These are phyloP conservation scores for Eremobia ochroleuca DNA, from an alignment of 2,888 invertebrate species.

Conservation along the genomic window DNA sequence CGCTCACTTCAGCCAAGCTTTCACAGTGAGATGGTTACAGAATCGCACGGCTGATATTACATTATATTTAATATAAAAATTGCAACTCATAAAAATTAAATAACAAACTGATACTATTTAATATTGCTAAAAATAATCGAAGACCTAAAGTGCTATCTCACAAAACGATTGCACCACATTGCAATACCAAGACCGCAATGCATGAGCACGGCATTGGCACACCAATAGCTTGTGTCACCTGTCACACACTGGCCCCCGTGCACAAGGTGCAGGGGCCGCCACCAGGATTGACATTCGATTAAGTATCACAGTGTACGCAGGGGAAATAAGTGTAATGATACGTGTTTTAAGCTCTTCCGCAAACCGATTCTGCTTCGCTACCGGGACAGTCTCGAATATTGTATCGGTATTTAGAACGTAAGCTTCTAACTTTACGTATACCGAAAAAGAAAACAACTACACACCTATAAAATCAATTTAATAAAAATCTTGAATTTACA, in stretches of 20 bases:
- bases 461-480: neutral
- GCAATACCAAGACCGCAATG: neutral
- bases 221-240: slow-evolving; percentile 26
- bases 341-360: slow-evolving; percentile 36
- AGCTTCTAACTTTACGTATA: neutral
- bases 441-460: neutral
- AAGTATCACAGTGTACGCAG: slow-evolving; percentile 47
- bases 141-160: neutral
- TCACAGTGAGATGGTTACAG: too few relatives aligned
- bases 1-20: too few relatives aligned
- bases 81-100: neutral
- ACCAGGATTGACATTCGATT: slow-evolving; percentile 60
- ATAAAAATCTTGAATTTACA: neutral
- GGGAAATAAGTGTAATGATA: slow-evolving; percentile 60
- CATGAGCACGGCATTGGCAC: slow-evolving; percentile 3
- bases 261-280: slow-evolving; percentile 7
- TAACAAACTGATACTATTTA: neutral
- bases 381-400: slow-evolving; percentile 13
- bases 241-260: slow-evolving; percentile 26
- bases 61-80: neutral
- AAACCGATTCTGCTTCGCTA: slow-evolving; percentile 22
- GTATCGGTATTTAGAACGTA: neutral
- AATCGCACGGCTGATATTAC: too few relatives aligned
- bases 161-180: neutral
- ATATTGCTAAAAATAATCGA: neutral